These are phyloP conservation scores for Drosophila mayri DNA, from an alignment of 1,140 invertebrate genomes.

Conservation along the genomic window DNA sequence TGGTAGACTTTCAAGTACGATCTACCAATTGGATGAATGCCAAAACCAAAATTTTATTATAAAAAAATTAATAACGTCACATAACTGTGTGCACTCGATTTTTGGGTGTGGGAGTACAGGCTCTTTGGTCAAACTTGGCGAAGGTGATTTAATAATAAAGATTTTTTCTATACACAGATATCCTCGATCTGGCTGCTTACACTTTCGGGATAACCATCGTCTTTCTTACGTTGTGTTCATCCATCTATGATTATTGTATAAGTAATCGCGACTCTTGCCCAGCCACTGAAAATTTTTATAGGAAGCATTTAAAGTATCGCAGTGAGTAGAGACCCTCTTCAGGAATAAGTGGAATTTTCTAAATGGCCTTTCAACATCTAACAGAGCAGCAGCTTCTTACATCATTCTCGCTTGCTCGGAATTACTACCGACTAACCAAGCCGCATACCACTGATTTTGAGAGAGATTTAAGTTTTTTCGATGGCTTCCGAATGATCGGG, in stretches of 20 bases:
- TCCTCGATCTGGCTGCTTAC: slow-evolving; percentile 46
- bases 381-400: slow-evolving; percentile 43
- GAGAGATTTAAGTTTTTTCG: slow-evolving; percentile 67
- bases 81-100: background rate
- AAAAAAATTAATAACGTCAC: background rate
- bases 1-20: background rate
- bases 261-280: slow-evolving; percentile 15
- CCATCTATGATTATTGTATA: slow-evolving; percentile 54
- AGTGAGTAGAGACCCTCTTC: slow-evolving; percentile 18
- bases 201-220: slow-evolving; percentile 40
- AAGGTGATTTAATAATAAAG: background rate
- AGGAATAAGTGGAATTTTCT: no score
- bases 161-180: slow-evolving; percentile 35
- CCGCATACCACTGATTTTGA: slow-evolving; percentile 33
- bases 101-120: no score
- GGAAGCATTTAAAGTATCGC: slow-evolving; percentile 6
- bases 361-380: background rate
- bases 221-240: slow-evolving; percentile 50
- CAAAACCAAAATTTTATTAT: background rate
- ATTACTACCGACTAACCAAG: slow-evolving; percentile 68
- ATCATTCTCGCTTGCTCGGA: slow-evolving; percentile 77
- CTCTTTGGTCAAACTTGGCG: background rate
- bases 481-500: slow-evolving; percentile 66
- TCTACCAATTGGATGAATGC: background rate
- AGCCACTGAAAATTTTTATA: slow-evolving; percentile 44